Percentiles rank a stretch among this genome's conserved stretches.
Conservation (phyloP, 2,797 vertebrate genomes). For the Bucorvus abyssinicus region DNA sequence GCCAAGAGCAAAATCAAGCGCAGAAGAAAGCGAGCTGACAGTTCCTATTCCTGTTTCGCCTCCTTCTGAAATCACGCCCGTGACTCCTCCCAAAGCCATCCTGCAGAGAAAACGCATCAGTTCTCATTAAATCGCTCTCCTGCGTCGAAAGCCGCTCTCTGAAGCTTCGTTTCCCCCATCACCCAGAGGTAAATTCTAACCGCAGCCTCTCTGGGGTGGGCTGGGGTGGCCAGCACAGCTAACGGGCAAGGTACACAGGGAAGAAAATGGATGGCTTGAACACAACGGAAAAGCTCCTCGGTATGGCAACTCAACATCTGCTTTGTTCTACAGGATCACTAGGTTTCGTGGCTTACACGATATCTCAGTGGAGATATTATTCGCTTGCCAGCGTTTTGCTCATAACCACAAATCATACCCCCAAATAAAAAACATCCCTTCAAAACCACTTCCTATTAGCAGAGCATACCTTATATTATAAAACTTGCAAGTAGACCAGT, state of each 20-base stretch:
- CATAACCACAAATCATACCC: constrained; percentile 65
- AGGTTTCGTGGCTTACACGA: not conserved
- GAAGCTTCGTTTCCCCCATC: not conserved
- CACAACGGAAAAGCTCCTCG: constrained; percentile 13
- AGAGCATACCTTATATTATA: constrained; percentile 64
- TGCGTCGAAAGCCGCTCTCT: not conserved
- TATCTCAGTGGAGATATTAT: constrained; percentile 41
- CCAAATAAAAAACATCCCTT: constrained; percentile 58
- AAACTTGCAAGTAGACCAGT: constrained; percentile 79
- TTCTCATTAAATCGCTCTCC: not conserved
- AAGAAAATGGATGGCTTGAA: constrained; percentile 24
- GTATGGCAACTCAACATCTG: constrained; percentile 21
- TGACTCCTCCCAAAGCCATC: not conserved
- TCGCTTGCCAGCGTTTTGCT: constrained; percentile 26
- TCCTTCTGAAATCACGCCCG: not conserved
- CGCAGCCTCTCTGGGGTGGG: not conserved
- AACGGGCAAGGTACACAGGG: not conserved
- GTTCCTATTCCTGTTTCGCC: constrained; percentile 22
- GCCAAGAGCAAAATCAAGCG: not conserved
- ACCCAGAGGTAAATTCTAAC: not conserved
- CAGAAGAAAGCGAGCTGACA: constrained; percentile 17
- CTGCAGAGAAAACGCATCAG: constrained; percentile 16
- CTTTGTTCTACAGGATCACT: constrained; percentile 21
- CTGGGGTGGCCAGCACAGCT: not conserved
- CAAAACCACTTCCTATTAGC: constrained; percentile 59